A percentile compares a stretch with the other conserved stretches of the same genome.
phyloP scores from a whole-genome alignment of 2,888 invertebrate genomes.

The Parapristionchus giblindavisi region DNA sequence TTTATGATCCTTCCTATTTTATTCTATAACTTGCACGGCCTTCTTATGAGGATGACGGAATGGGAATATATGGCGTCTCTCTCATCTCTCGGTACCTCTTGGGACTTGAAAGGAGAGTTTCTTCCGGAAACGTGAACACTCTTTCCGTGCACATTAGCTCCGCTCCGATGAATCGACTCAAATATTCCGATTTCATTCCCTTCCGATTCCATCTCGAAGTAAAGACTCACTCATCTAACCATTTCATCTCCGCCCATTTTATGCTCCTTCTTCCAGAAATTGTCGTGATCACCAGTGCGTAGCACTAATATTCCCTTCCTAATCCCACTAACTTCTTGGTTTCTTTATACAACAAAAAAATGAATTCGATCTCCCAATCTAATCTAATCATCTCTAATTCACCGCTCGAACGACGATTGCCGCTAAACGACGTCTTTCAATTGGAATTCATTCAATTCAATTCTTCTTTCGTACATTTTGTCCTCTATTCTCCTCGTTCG shows the following conservation, averaged over 20 bases:
- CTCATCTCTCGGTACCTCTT: neutral
- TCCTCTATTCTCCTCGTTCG: neutral
- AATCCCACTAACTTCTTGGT: conserved; percentile 9
- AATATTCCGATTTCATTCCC: no score
- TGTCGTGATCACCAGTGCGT: neutral
- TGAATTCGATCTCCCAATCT: neutral
- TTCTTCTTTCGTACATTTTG: no score
- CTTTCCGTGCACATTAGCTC: conserved; percentile 10
- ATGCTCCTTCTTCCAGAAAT: neutral
- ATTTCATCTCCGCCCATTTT: no score
- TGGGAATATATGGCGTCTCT: conserved; percentile 9
- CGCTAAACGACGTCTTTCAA: no score
- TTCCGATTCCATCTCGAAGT: no score
- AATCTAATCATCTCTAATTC: neutral
- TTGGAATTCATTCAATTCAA: no score
- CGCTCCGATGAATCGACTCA: no score
- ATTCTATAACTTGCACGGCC: no score
- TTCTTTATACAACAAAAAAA: neutral
- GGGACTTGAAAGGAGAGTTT: neutral
- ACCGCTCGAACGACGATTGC: conserved; percentile 29
- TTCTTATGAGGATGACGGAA: conserved; percentile 3
- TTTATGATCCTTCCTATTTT: neutral
- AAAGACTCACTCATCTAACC: no score
- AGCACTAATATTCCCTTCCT: neutral
- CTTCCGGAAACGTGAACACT: conserved; percentile 18